A percentile compares a stretch with the other conserved stretches of the same genome.
Conservation (phyloP, 2,113 vertebrate genomes). For the Columba livia region DNA sequence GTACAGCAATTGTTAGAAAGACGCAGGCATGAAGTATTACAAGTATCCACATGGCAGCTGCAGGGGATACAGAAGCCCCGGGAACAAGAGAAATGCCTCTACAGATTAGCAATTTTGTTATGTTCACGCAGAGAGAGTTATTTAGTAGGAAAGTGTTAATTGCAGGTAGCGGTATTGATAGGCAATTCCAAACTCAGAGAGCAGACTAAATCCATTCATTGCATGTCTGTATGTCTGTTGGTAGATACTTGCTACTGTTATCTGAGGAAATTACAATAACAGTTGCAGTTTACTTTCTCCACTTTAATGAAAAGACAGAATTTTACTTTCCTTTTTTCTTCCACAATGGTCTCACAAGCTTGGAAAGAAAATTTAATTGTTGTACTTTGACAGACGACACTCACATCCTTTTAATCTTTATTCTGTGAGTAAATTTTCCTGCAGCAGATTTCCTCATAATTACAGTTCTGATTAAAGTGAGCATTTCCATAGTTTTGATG, state of each 20-base stretch:
- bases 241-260: not conserved
- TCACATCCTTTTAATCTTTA: slow-evolving; percentile 41
- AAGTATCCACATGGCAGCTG: not conserved
- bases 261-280: not conserved
- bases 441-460: slow-evolving; percentile 41
- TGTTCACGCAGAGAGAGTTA: not conserved
- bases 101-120: not conserved
- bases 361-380: slow-evolving; percentile 6
- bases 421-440: slow-evolving; percentile 43
- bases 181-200: not conserved
- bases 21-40: not conserved
- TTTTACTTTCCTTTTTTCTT: not conserved
- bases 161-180: not conserved
- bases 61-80: not conserved
- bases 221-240: not conserved
- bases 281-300: not conserved
- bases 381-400: not conserved
- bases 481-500: slow-evolving; percentile 28
- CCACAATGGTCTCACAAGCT: not conserved
- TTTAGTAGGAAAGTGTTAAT: not conserved
- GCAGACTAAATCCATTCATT: not conserved
- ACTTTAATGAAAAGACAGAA: not conserved
- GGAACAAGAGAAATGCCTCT: not conserved
- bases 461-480: slow-evolving; percentile 39
- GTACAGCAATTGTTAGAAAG: not conserved